Base-by-base conservation (phyloP, 2,113 vertebrate species). In the Scomber scombrus region DNA sequence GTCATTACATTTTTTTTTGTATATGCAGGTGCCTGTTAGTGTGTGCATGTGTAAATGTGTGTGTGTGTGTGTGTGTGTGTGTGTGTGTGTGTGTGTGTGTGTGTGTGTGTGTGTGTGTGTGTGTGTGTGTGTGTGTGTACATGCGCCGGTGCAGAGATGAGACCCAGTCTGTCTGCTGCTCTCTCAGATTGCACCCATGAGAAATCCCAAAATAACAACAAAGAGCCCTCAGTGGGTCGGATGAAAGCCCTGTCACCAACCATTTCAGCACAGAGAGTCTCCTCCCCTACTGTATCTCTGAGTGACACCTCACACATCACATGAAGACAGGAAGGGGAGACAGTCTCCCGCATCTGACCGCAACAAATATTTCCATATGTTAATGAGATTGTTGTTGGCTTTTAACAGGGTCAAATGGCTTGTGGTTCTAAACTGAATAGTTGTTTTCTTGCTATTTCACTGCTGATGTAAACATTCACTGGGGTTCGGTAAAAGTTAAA, bases 151-250 rank as follows among this genome's bases (percentile, higher is more conserved):
- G 75, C 56, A 79, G 63, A 78, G 79, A 89, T 88, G 84, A 90
- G 89, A 86, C 85, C 90, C 85, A 84, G 76, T 81, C 82, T 91
- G 91, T 86, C 84, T 88, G 84, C 90, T 89, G 86, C 91, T 82
- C 85, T 86, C 81, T 92, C 83, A 89, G 81, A 92, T 77, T 89
- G 89, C 83, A 85, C 93, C 86, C 80, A 82, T 75, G 92, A 93
- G 93, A 93, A 56, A 88, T 92, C 92, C 89, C 82, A 91, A 94
- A 94, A 94, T 93, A 93, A 93, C 93, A 93, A 93, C 89, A 93
- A 93, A 94, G 92, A 65, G 89, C 72, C 87, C 89, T 92, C 85
- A 79, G 88, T 91, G 88, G 90, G 90, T 91, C 78, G 82, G 91
- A 94, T 93, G 88, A 94, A 94, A 93, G 94, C 71, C 86, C 87